Conservation (phyloP, 2,888 invertebrate species). For the Phalera bucephala region DNA sequence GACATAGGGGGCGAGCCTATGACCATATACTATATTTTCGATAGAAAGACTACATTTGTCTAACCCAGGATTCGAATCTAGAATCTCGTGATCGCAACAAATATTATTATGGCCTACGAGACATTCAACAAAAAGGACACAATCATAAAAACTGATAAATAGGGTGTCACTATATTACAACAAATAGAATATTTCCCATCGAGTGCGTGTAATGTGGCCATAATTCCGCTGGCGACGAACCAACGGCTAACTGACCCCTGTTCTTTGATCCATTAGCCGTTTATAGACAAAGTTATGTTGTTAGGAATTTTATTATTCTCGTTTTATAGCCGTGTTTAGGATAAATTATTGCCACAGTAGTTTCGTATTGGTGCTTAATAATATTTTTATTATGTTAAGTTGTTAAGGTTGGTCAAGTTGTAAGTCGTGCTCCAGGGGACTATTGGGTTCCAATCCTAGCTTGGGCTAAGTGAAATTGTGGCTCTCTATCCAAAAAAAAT, state of each 20-base stretch:
- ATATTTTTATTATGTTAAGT: slow-evolving; percentile 22
- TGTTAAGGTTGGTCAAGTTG: no score
- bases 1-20: no score
- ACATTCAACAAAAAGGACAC: no score
- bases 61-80: no score
- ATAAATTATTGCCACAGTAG: slow-evolving; percentile 49
- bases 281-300: slow-evolving; percentile 54
- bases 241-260: slow-evolving; percentile 38
- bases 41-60: no score
- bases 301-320: slow-evolving; percentile 47
- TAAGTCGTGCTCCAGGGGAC: no score
- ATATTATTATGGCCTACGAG: no score
- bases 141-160: slow-evolving; percentile 24
- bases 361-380: slow-evolving; percentile 27
- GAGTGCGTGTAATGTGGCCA: slow-evolving; percentile 36
- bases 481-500: no score
- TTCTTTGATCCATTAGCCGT: slow-evolving; percentile 42
- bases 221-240: slow-evolving; percentile 42
- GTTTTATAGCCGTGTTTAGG: slow-evolving; percentile 49
- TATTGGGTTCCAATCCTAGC: no score
- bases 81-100: no score
- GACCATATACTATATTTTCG: no score
- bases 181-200: slow-evolving; percentile 26
- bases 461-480: no score
- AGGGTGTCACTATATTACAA: slow-evolving; percentile 27